A percentile compares a stretch with the other conserved stretches of the same genome.
Conservation (phyloP, 2,888 invertebrate species). For the Melinopterus prodromus region DNA sequence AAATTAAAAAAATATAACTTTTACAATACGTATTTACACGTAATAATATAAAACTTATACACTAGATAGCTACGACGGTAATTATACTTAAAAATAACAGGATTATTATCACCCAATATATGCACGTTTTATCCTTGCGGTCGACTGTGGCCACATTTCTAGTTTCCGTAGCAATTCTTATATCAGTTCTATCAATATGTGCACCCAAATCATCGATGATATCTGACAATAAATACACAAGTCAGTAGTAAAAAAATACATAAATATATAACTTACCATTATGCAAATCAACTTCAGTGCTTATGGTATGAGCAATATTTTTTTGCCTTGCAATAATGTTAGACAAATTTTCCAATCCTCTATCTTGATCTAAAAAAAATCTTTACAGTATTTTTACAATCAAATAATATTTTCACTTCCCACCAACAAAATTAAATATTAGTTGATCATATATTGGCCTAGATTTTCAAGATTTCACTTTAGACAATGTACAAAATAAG, state of each 20-base stretch:
- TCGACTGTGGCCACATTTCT: constrained; percentile 70
- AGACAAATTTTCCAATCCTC: constrained; percentile 77
- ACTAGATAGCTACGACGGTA: constrained; percentile 63
- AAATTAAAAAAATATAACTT: constrained; percentile 11
- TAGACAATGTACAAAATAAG: too few species aligned
- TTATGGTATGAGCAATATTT: constrained; percentile 76
- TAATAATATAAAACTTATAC: not conserved
- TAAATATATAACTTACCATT: constrained; percentile 67
- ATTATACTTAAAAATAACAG: constrained; percentile 74
- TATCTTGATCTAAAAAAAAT: constrained; percentile 74
- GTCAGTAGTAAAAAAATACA: constrained; percentile 36
- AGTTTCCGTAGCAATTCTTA: constrained; percentile 73
- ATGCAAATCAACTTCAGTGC: constrained; percentile 78
- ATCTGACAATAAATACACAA: constrained; percentile 61
- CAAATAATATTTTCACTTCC: too few species aligned
- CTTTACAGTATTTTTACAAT: not conserved
- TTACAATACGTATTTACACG: not conserved
- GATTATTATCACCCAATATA: constrained; percentile 78
- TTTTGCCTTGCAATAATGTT: constrained; percentile 80
- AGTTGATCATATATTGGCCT: too few species aligned
- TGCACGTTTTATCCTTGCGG: constrained; percentile 75
- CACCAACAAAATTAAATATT: too few species aligned
- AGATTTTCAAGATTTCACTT: too few species aligned
- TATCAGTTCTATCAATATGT: constrained; percentile 75
- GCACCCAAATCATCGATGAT: constrained; percentile 79